These are phyloP conservation scores for Lophochroa leadbeateri DNA, from an alignment of 2,113 vertebrate genomes.

Conservation along the genomic window DNA sequence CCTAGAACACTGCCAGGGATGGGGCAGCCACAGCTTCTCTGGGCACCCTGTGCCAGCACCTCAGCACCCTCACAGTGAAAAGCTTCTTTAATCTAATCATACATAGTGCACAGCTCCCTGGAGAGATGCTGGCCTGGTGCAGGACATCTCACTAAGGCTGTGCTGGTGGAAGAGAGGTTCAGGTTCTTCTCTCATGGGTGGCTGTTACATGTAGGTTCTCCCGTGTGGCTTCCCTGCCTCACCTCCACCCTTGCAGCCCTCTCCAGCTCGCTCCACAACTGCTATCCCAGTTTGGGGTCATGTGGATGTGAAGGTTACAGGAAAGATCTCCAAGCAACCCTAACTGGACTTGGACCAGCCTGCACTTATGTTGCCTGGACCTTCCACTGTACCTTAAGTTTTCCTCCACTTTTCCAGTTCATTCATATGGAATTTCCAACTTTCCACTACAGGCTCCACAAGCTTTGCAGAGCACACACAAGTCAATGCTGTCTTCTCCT, in stretches of 20 bases:
- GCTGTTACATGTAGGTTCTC: background rate
- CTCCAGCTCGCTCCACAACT: rapidly evolving
- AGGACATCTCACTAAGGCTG: rapidly evolving
- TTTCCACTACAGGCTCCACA: background rate
- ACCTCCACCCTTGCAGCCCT: background rate
- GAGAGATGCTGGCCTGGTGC: background rate
- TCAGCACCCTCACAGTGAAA: background rate
- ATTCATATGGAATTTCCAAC: rapidly evolving
- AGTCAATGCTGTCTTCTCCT: rapidly evolving
- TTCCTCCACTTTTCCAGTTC: background rate
- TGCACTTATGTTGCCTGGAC: rapidly evolving
- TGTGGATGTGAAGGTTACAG: background rate
- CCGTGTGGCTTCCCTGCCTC: rapidly evolving
- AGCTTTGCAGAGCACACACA: rapidly evolving
- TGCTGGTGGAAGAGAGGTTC: background rate
- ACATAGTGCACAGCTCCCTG: rapidly evolving
- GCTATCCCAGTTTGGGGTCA: background rate
- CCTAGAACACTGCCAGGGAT: background rate
- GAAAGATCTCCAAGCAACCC: background rate
- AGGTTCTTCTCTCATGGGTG: background rate
- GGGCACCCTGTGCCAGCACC: background rate
- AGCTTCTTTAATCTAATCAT: background rate
- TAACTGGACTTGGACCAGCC: background rate
- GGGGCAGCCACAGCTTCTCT: background rate
- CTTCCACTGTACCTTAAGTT: background rate